phyloP scores from a whole-genome alignment of 2,888 invertebrate species.

The Strigamia transsilvanica region DNA sequence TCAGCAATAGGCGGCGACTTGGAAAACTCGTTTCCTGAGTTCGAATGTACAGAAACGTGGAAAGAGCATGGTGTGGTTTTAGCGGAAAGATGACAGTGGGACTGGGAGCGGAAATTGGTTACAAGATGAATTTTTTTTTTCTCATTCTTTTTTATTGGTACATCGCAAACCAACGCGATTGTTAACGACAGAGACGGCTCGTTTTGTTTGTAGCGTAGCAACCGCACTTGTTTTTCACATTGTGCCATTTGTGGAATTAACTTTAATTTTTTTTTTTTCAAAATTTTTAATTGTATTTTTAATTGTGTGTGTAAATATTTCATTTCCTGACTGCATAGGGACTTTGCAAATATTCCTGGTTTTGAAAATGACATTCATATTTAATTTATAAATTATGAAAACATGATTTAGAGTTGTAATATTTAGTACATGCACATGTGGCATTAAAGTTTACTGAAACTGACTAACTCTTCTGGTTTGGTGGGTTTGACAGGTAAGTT shows the following conservation, averaged over 20 bases:
- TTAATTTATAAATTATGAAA: no score
- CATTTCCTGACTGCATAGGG: no score
- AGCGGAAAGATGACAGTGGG: constrained; percentile 26
- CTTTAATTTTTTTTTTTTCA: background rate
- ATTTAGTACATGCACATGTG: no score
- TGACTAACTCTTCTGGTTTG: no score
- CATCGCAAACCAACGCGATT: background rate
- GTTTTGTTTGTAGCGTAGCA: constrained; percentile 9
- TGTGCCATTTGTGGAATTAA: no score
- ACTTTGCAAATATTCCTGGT: no score
- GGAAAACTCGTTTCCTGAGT: constrained; percentile 10
- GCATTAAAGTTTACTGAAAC: no score
- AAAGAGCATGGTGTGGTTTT: background rate
- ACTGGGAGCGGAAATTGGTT: constrained; percentile 30
- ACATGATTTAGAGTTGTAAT: no score
- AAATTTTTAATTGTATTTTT: background rate
- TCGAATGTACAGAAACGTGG: background rate
- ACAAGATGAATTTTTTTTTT: background rate
- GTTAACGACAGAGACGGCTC: background rate
- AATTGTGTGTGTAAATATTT: no score
- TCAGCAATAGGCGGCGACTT: constrained; percentile 4
- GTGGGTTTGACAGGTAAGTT: no score
- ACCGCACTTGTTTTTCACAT: background rate
- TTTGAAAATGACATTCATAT: no score
- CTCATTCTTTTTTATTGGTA: background rate